Percentiles rank a stretch among this genome's conserved stretches.
Conservation (phyloP, 2,888 invertebrate species). For the Caenorhabditis sulstoni region DNA sequence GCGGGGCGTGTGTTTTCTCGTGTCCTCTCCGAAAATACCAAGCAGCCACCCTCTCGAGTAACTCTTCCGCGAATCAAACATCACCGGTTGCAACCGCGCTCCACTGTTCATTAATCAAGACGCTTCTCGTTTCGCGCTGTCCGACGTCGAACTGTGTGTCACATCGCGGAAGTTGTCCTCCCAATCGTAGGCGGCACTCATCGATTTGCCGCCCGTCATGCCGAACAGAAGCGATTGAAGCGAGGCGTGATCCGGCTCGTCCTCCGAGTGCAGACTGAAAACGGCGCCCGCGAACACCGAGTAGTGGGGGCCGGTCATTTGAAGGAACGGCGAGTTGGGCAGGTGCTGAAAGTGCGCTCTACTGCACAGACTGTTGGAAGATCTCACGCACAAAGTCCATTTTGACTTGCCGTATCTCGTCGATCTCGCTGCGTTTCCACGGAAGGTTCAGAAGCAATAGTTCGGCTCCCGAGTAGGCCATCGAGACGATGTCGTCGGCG, state of each 20-base stretch:
- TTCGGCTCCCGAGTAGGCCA: constrained; percentile 68
- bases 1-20: background rate
- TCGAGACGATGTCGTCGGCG: constrained; percentile 67
- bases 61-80: no score
- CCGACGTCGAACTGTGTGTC: constrained; percentile 13
- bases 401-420: constrained; percentile 65
- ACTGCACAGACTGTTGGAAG: background rate
- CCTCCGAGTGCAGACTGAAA: constrained; percentile 57
- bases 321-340: constrained; percentile 45
- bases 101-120: background rate
- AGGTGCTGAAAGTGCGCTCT: constrained; percentile 12
- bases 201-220: constrained; percentile 34
- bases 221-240: constrained; percentile 23
- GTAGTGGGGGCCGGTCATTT: constrained; percentile 40
- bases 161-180: constrained; percentile 41
- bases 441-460: constrained; percentile 63
- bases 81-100: no score
- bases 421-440: constrained; percentile 53
- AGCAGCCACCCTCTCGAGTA: no score
- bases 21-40: no score
- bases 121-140: background rate
- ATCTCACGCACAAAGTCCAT: constrained; percentile 59
- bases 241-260: constrained; percentile 58
- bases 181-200: constrained; percentile 46
- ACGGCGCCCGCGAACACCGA: constrained; percentile 63